Evolutionary conservation across 2,888 invertebrate species (phyloP).

Genomic region (Agelastica alni): DNA sequence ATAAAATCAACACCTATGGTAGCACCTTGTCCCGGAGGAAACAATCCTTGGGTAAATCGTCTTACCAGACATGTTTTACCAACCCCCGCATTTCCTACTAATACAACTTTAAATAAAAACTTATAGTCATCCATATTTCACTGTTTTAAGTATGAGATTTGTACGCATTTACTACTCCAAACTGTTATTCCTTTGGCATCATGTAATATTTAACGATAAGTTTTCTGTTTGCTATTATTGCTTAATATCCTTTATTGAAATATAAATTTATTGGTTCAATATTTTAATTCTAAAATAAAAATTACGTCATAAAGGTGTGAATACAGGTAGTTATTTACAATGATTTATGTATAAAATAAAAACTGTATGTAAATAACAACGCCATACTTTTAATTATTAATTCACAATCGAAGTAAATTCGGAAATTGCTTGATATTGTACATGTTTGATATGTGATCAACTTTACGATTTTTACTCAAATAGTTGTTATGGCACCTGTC

Average conservation of each 20-base stretch:
- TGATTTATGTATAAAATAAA: not conserved
- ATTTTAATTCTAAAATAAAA: conserved; percentile 24
- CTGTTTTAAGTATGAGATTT: not conserved
- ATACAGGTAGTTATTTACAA: not conserved
- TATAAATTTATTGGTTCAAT: conserved; percentile 19
- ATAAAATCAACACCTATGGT: conserved; percentile 99
- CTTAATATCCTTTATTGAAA: conserved; percentile 21
- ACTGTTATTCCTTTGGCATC: conserved; percentile 20
- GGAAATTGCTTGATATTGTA: conserved; percentile 21
- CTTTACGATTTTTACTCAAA: conserved; percentile 1
- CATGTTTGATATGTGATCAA: conserved; percentile 20
- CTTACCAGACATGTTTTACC: conserved; percentile 97
- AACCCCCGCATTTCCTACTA: conserved; percentile 97
- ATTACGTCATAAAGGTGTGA: conserved; percentile 27
- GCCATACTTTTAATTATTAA: not conserved
- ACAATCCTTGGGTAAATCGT: conserved; percentile 95
- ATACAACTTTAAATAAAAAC: conserved; percentile 97
- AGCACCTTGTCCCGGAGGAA: conserved; percentile 97
- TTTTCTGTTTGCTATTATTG: conserved; percentile 23
- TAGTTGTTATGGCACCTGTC: conserved; percentile 11
- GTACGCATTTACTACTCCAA: too few relatives aligned
- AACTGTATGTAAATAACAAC: not conserved
- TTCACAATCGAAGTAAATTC: conserved; percentile 15
- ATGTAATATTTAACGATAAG: conserved; percentile 5
- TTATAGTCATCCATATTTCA: conserved; percentile 93